These are phyloP conservation scores for Centropus bengalensis DNA, from an alignment of 2,113 vertebrate genomes.

Conservation along the genomic window DNA sequence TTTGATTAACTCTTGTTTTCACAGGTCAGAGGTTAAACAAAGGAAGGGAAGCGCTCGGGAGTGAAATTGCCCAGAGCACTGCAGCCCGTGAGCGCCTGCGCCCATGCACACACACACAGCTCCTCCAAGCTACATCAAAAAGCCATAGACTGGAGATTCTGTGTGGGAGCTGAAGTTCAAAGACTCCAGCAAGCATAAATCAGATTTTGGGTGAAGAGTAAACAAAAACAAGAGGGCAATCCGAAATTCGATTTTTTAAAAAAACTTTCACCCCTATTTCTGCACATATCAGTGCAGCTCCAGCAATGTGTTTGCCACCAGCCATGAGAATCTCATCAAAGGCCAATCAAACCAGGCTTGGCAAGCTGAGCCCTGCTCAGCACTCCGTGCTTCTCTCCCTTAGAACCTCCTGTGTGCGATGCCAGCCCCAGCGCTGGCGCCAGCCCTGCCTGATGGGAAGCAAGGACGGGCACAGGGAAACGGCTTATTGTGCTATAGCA, in stretches of 20 bases:
- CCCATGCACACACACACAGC: neutral
- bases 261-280: neutral
- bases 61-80: slow-evolving; percentile 82
- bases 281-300: neutral
- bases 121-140: slow-evolving; percentile 56
- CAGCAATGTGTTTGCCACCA: neutral
- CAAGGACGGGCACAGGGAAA: neutral
- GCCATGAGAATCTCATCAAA: neutral
- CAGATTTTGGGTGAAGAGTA: neutral
- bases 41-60: slow-evolving; percentile 87
- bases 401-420: neutral
- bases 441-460: neutral
- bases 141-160: slow-evolving; percentile 37
- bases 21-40: slow-evolving; percentile 98
- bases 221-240: slow-evolving; percentile 27
- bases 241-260: neutral
- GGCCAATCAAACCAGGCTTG: neutral
- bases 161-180: slow-evolving; percentile 76
- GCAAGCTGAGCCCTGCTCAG: neutral
- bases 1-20: slow-evolving; percentile 87
- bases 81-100: neutral
- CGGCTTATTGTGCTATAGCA: neutral
- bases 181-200: slow-evolving; percentile 71
- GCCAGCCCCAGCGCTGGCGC: neutral
- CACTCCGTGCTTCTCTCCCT: neutral